These are phyloP conservation scores for Marasmarcha lunaedactyla DNA, from an alignment of 2,888 invertebrate species.

Conservation along the genomic window DNA sequence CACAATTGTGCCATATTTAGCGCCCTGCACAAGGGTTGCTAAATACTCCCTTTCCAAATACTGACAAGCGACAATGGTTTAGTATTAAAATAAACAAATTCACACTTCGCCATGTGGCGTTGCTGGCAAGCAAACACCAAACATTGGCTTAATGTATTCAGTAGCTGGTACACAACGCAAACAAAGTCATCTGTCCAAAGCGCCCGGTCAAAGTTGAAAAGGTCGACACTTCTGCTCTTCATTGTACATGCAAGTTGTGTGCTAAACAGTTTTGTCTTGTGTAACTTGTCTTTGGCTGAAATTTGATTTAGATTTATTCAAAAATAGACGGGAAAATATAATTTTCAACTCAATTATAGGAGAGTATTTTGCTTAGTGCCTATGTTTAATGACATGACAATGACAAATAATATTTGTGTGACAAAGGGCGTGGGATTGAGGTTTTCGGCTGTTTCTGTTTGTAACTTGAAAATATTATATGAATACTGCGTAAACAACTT, in stretches of 20 bases:
- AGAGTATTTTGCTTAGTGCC: background rate
- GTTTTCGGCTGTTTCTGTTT: too few relatives aligned
- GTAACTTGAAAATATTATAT: too few relatives aligned
- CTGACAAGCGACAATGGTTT: constrained; percentile 54
- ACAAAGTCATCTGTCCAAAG: constrained; percentile 15
- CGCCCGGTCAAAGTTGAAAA: constrained; percentile 1
- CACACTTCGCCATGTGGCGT: constrained; percentile 55
- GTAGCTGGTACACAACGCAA: constrained; percentile 24
- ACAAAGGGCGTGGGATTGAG: background rate
- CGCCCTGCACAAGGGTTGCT: constrained; percentile 33
- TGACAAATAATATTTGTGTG: background rate
- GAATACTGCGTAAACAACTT: too few relatives aligned
- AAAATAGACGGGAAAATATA: too few relatives aligned
- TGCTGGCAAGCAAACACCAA: constrained; percentile 45
- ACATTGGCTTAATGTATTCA: constrained; percentile 57
- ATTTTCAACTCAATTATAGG: too few relatives aligned
- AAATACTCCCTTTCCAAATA: constrained; percentile 53
- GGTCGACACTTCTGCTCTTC: background rate
- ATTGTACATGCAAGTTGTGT: background rate
- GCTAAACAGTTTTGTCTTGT: too few relatives aligned
- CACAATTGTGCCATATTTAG: background rate
- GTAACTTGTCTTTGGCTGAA: constrained; percentile 27
- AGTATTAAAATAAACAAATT: constrained; percentile 67
- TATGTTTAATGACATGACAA: background rate
- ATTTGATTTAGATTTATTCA: too few relatives aligned